phyloP scores from a whole-genome alignment of 1,140 invertebrate genomes.

The Panulirus ornatus region DNA sequence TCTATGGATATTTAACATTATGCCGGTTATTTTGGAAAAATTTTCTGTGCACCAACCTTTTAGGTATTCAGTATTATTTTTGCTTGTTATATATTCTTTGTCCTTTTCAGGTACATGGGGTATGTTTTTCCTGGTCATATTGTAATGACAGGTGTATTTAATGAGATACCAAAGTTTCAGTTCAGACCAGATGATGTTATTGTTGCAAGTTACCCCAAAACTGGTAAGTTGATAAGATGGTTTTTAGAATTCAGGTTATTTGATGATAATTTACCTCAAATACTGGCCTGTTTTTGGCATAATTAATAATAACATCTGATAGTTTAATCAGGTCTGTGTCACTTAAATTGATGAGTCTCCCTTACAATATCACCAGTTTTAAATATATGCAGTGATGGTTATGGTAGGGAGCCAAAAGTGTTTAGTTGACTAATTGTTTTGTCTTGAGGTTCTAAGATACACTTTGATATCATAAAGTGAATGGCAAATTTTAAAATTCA shows the following conservation, averaged over 20 bases:
- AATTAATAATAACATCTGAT: too few species aligned
- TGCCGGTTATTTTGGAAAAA: neutral
- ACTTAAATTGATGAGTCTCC: too few species aligned
- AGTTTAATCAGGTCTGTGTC: too few species aligned
- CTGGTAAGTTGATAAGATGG: constrained; percentile 76
- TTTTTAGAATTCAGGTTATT: constrained; percentile 79
- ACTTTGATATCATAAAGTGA: too few species aligned
- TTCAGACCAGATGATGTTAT: constrained; percentile 76
- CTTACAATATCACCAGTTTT: too few species aligned
- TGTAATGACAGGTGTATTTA: constrained; percentile 75
- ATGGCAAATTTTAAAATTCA: too few species aligned
- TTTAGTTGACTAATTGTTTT: too few species aligned
- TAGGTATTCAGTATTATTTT: neutral
- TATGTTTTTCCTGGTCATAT: constrained; percentile 75
- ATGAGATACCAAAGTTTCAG: constrained; percentile 77
- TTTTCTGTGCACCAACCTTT: neutral
- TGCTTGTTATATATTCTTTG: neutral
- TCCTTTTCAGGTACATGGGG: constrained; percentile 74
- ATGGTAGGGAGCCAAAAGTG: too few species aligned
- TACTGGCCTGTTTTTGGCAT: too few species aligned
- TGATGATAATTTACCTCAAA: too few species aligned
- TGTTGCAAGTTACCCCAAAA: constrained; percentile 75
- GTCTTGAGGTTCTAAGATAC: too few species aligned
- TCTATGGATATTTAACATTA: neutral
- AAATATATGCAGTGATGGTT: too few species aligned